Evolutionary conservation across 2,888 invertebrate species (phyloP), one percentile per base, ranked within the genome.

Genomic region (Drosophila tripunctata): DNA sequence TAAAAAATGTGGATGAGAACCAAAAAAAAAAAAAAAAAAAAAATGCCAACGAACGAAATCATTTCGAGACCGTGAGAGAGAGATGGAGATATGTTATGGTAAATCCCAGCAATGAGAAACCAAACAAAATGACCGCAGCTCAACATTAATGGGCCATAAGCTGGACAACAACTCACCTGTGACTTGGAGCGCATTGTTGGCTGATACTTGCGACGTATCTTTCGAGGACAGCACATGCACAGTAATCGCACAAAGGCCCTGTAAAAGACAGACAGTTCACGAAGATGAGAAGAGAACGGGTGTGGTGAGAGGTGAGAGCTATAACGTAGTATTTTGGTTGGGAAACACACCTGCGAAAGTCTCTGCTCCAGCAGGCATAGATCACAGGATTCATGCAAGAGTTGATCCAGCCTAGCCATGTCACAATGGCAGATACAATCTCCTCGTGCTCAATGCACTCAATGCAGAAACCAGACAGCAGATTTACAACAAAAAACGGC

Each of bases 301-400:
- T 7, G 40, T 5, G 12, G n/a, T n/a, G n/a, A n/a, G n/a, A n/a
- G n/a, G n/a, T n/a, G n/a, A n/a, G n/a, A n/a, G n/a, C n/a, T n/a
- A n/a, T n/a, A n/a, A n/a, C n/a, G n/a, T n/a, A n/a, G n/a, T n/a
- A n/a, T n/a, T n/a, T n/a, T n/a, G n/a, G n/a, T n/a, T n/a, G n/a
- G n/a, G 7, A 3, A 3, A 3, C 38, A 4, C 19, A 97, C 97
- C 97, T 95, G 92, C 97, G 93, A 91, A 99, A 99, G 92, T 99
- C 99, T 88, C 97, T 94, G 92, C 98, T 98, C 96, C 98, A 98
- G 90, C 98, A 97, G n/a, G 98, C 98, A 91, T 99, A 99, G 89
- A 99, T 99, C 76, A 98, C 97, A 0, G 98, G 98, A 93, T 98
- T 98, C 97, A 98, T 98, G 67, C 97, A 96, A 43, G 97, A 97